Base-by-base conservation (phyloP, 2,888 invertebrate genomes). In the Cheilosia pagana region DNA sequence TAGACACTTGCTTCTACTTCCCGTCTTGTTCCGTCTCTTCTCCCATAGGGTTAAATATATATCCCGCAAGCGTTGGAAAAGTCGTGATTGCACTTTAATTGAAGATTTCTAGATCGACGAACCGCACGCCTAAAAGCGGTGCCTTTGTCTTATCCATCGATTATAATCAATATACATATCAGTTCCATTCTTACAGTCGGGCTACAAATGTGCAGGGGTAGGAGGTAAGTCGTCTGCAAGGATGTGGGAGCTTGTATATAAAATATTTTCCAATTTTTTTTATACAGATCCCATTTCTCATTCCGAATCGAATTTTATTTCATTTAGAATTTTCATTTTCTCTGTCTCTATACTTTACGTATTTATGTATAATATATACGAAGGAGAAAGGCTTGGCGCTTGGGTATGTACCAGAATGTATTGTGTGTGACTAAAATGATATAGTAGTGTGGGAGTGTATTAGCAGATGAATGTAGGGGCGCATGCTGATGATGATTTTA, bases 81-180 rank as follows among this genome's bases (percentile, higher is more conserved):
- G 63, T 86, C 86, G 86, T 86, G 86, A 86, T 86, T 86, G 63
- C 39, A 67, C 81, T 76, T 86, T 86, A 86, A 86, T 86, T 86
- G 86, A 86, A 86, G 76, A 86, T 79, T 81, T 86, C 76, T 72
- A 81, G 81, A 86, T 81, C 81, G 86, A 71, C 75, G 52, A 71
- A 45, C 65, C 41, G 79, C 72, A 79, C 79, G 75, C 70, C 75
- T 85, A 67, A 70, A 70, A 79, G 85, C 85, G 85, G 85, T 71
- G 65, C 75, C 85, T 85, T 85, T 85, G 85, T 85, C 71, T 85
- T 85, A 76, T 81, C 48, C 71, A 81, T 85, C 85, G 81, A 85
- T 85, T 85, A 81, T 75, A 85, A 85, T 85, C 85, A 85, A 85
- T 85, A 85, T 85, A 45, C 85, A 68, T 53, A 78, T 78, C 65